Conservation (phyloP, 2,888 invertebrate genomes). For the Synanthedon tipuliformis region DNA sequence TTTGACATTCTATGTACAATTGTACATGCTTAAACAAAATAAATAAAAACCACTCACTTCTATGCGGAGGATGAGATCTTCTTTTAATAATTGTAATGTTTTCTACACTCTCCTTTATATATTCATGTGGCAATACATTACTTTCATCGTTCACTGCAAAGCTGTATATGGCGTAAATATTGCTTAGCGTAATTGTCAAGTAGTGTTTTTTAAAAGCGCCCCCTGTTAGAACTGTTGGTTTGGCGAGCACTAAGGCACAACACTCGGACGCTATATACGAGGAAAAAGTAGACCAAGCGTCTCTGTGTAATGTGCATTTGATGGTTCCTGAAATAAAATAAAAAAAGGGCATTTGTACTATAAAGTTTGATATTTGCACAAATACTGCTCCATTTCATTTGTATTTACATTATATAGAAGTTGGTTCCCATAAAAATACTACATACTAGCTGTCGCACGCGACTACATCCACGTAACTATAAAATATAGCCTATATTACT, state of each 20-base stretch:
- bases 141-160: conserved; percentile 28
- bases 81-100: conserved; percentile 45
- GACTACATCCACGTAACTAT: no score
- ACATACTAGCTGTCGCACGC: no score
- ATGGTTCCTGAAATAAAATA: conserved; percentile 40
- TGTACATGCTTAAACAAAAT: no score
- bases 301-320: conserved; percentile 58
- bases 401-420: no score
- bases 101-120: conserved; percentile 29
- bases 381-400: not conserved
- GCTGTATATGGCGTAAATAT: conserved; percentile 53
- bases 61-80: conserved; percentile 20
- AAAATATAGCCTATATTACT: no score
- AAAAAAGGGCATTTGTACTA: not conserved
- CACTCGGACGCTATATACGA: conserved; percentile 48
- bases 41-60: conserved; percentile 27
- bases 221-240: conserved; percentile 58
- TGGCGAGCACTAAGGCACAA: conserved; percentile 47
- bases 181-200: conserved; percentile 53
- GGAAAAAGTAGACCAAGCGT: conserved; percentile 58
- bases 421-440: no score
- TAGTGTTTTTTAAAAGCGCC: conserved; percentile 58
- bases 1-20: no score
- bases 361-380: not conserved
- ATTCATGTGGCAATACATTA: conserved; percentile 34